Base-by-base conservation (phyloP, 2,797 vertebrate species). In the Arnoldichthys spilopterus region DNA sequence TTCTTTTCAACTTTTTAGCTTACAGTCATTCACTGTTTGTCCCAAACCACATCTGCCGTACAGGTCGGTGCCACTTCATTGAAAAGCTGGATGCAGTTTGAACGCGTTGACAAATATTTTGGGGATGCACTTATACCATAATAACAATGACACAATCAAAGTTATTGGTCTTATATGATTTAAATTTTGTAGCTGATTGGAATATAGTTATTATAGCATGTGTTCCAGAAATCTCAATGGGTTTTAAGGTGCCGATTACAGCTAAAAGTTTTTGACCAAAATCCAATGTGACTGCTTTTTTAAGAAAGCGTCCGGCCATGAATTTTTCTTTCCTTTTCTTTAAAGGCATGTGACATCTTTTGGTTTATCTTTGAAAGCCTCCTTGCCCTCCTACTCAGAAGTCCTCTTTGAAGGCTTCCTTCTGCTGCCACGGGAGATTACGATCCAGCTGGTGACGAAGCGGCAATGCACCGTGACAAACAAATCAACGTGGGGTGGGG, bases 391-490 rank as follows among this genome's bases (percentile, higher is more conserved):
- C 66, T 64, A 72, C 80, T 69, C 47, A 73, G 62, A 80, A 77
- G 30, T 64, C 71, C 37, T 51, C 81, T 83, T 81, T 83, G 79
- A 84, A 81, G 83, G 43, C 30, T 77, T 47, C 64, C 32, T 77
- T 71, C 28, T 74, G 66, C 72, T 78, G 84, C 72, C 77, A 53
- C 49, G 76, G 83, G 74, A 64, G 80, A 85, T 86, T 84, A 84
- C 2, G 5, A 74, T 72, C 45, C 56, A 64, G 74, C 82, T 72
- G 85, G 84, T 82, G 84, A 82, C 68, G 30, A 76, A 63, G 74
- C 58, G 76, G 34, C 84, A 71, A 72, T 76, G 77, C 78, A 74
- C 70, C 51, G 62, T 84, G 82, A 90, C 74, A 86, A 84, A 84
- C 64, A 81, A 82, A 90, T 88, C 88, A 90, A 77, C n/a, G 20